A percentile compares a stretch with the other conserved stretches of the same genome.
phyloP scores from a whole-genome alignment of 2,888 invertebrate genomes.

The Adela reaumurella region DNA sequence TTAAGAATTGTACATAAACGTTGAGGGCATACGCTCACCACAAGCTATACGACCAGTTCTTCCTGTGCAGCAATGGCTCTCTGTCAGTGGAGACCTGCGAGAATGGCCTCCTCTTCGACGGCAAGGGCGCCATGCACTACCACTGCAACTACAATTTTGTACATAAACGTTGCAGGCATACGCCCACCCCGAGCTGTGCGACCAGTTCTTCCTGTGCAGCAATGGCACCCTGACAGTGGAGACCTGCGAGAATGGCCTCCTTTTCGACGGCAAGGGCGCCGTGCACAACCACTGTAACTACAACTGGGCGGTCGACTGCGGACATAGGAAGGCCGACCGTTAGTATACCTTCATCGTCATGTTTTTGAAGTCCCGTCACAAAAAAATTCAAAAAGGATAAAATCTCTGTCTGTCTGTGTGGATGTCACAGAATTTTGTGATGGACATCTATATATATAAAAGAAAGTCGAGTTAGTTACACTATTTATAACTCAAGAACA shows the following conservation, averaged over 20 bases:
- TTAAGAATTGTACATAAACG: too few species aligned
- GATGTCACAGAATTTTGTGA: too few species aligned
- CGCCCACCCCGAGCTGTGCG: conserved; percentile 83
- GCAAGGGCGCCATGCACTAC: conserved; percentile 83
- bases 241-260: conserved; percentile 86
- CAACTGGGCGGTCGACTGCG: conserved; percentile 89
- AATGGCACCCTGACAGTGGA: conserved; percentile 88
- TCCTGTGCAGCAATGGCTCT: conserved; percentile 88
- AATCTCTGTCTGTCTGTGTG: too few species aligned
- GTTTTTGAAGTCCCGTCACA: too few species aligned
- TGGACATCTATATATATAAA: too few species aligned
- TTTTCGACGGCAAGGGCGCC: conserved; percentile 86
- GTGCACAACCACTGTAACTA: conserved; percentile 93
- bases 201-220: conserved; percentile 86
- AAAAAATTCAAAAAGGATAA: too few species aligned
- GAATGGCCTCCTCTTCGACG: conserved; percentile 87
- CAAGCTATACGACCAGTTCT: conserved; percentile 84
- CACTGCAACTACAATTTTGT: conserved; percentile 94
- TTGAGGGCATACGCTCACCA: conserved; percentile 80
- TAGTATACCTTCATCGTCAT: conserved; percentile 28
- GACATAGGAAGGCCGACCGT: conserved; percentile 76
- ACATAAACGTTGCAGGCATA: conserved; percentile 74
- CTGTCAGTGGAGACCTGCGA: conserved; percentile 87
- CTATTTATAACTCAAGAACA: too few species aligned
- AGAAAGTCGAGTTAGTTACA: too few species aligned